Conservation (phyloP, 2,113 vertebrate genomes). For the Hystrix cristata region DNA sequence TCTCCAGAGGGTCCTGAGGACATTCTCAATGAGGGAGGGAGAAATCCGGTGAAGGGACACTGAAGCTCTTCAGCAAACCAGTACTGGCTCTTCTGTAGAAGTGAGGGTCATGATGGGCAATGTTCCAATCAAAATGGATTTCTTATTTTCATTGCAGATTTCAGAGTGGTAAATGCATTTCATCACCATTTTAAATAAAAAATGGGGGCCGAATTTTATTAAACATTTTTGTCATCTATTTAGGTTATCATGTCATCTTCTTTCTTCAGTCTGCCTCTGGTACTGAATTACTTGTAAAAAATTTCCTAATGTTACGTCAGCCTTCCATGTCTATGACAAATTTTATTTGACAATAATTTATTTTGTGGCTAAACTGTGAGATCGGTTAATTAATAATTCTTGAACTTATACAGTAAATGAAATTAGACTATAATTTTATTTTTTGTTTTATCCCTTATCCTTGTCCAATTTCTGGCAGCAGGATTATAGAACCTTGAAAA, state of each 20-base stretch:
- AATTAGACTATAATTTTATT: conserved; percentile 8
- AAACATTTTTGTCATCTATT: conserved; percentile 40
- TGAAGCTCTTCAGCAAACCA: not conserved
- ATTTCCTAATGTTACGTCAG: not conserved
- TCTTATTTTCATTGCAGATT: not conserved
- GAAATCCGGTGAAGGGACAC: not conserved
- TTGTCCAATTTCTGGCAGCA: conserved; percentile 53
- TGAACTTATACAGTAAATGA: conserved; percentile 46
- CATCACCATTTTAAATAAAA: conserved; percentile 27
- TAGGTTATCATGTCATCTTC: conserved; percentile 31
- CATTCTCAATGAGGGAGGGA: not conserved
- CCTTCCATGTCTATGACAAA: conserved; percentile 58
- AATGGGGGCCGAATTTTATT: conserved; percentile 21
- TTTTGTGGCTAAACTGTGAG: conserved; percentile 24
- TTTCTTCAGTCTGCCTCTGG: conserved; percentile 48
- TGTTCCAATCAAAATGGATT: not conserved
- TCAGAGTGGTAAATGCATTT: not conserved
- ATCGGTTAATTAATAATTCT: conserved; percentile 56
- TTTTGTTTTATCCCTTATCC: conserved; percentile 30
- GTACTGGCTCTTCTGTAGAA: not conserved
- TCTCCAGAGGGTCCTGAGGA: not conserved
- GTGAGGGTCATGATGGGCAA: not conserved
- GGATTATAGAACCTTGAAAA: conserved; percentile 37
- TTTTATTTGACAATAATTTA: conserved; percentile 49
- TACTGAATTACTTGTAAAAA: conserved; percentile 44